These are phyloP conservation scores for Mylabris sibirica DNA, from an alignment of 2,888 invertebrate species.

Conservation along the genomic window DNA sequence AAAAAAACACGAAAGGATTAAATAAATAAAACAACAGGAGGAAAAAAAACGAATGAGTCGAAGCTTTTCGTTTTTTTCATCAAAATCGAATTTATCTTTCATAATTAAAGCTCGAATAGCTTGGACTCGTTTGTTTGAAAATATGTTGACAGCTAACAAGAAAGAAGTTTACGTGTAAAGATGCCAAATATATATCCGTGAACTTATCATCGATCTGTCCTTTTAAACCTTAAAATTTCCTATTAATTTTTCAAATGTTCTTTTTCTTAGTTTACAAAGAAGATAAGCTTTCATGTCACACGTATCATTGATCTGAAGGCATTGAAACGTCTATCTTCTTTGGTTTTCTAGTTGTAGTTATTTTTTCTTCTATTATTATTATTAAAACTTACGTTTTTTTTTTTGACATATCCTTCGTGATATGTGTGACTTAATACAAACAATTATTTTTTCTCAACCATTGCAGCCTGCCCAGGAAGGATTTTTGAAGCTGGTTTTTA, in stretches of 20 bases:
- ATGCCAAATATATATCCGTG: slow-evolving; percentile 25
- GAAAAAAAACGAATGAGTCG: slow-evolving; percentile 19
- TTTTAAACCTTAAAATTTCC: slow-evolving; percentile 26
- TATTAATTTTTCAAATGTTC: slow-evolving; percentile 26
- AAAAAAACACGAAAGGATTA: no score
- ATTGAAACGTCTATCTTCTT: slow-evolving; percentile 9
- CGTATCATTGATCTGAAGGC: neutral
- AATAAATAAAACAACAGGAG: no score
- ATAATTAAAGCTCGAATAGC: slow-evolving; percentile 3
- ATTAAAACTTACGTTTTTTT: slow-evolving; percentile 27
- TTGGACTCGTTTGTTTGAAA: slow-evolving; percentile 20
- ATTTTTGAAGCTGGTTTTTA: slow-evolving; percentile 53
- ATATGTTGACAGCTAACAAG: slow-evolving; percentile 35
- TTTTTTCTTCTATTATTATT: slow-evolving; percentile 19
- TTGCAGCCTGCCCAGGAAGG: slow-evolving; percentile 60
- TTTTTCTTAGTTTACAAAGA: slow-evolving; percentile 27
- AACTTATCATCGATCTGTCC: slow-evolving; percentile 22
- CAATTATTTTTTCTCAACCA: slow-evolving; percentile 57
- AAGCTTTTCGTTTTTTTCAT: neutral
- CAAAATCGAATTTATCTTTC: neutral
- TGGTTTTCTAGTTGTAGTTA: slow-evolving; percentile 33
- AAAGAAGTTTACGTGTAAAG: slow-evolving; percentile 32
- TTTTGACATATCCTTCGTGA: slow-evolving; percentile 62
- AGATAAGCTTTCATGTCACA: slow-evolving; percentile 16
- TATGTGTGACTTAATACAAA: slow-evolving; percentile 58